These are phyloP conservation scores for Trididemnum clinides DNA, from an alignment of 23 tunicate genomes.

Conservation along the genomic window DNA sequence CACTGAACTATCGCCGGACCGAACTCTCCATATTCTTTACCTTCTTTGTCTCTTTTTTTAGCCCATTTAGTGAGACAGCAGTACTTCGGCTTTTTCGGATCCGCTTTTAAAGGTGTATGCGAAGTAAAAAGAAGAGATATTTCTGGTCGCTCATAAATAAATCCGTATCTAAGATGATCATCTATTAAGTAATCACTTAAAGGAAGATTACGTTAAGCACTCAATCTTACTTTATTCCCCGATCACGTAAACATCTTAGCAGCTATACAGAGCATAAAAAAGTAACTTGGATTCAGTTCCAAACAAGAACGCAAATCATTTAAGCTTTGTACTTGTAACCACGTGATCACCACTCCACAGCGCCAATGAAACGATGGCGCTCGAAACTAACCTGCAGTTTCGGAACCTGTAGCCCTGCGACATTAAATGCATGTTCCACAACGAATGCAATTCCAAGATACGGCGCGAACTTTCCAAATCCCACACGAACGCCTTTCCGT, in stretches of 20 bases:
- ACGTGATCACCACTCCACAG: too few species aligned
- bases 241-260: too few species aligned
- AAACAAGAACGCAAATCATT: too few species aligned
- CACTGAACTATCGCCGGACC: slow-evolving; percentile 48
- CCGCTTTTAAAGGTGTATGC: slow-evolving; percentile 57
- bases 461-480: slow-evolving; percentile 50
- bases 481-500: slow-evolving; percentile 68
- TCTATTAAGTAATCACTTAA: too few species aligned
- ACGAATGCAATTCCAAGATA: slow-evolving; percentile 44
- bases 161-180: slow-evolving; percentile 28
- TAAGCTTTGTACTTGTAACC: too few species aligned
- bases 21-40: slow-evolving; percentile 15
- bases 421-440: slow-evolving; percentile 64
- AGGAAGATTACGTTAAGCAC: too few species aligned
- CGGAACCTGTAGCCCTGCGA: slow-evolving; percentile 54
- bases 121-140: slow-evolving; percentile 50
- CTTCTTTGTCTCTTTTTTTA: slow-evolving; percentile 34
- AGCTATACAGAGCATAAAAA: too few species aligned
- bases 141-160: slow-evolving; percentile 43
- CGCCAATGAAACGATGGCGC: too few species aligned
- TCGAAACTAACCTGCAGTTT: slow-evolving; percentile 85
- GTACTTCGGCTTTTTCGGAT: slow-evolving; percentile 10
- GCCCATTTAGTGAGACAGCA: slow-evolving; percentile 82
- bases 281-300: too few species aligned
- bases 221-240: too few species aligned